A percentile compares a stretch with the other conserved stretches of the same genome.
These are phyloP conservation scores for Gryon sp. DNA, from an alignment of 1,140 invertebrate genomes.

Conservation along the genomic window DNA sequence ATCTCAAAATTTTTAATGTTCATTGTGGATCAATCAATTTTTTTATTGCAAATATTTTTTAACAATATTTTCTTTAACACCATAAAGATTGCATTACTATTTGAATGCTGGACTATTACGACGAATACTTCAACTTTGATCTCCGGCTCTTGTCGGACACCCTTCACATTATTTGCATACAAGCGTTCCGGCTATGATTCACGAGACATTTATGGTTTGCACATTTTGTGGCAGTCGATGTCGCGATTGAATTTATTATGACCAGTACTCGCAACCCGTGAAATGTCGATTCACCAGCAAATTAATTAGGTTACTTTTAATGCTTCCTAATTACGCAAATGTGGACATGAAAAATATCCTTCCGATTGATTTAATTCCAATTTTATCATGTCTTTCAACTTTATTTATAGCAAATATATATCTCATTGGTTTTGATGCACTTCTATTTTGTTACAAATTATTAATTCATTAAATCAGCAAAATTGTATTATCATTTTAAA, in stretches of 20 bases:
- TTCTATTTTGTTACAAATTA: too few species aligned
- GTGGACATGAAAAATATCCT: not conserved
- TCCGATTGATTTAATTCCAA: too few species aligned
- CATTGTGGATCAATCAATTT: too few species aligned
- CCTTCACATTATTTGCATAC: slow-evolving; percentile 15
- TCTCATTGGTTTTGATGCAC: too few species aligned
- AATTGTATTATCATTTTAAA: too few species aligned
- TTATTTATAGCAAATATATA: not conserved
- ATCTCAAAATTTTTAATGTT: too few species aligned
- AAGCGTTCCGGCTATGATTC: slow-evolving; percentile 12
- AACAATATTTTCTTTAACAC: too few species aligned
- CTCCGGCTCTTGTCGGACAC: slow-evolving; percentile 1
- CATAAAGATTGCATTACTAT: slow-evolving; percentile 5
- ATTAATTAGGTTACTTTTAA: slow-evolving; percentile 38
- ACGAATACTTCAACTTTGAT: slow-evolving; percentile 20
- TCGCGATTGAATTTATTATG: slow-evolving; percentile 30
- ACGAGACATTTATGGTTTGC: slow-evolving; percentile 6
- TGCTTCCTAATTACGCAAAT: slow-evolving; percentile 3
- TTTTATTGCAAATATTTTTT: too few species aligned
- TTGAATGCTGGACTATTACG: not conserved
- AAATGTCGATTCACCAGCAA: slow-evolving; percentile 31
- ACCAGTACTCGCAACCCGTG: slow-evolving; percentile 16
- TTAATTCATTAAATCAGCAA: too few species aligned
- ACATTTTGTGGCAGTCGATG: slow-evolving; percentile 4
- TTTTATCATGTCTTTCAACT: too few species aligned